Conservation (phyloP, 2,888 invertebrate species). For the Lingula anatina region DNA sequence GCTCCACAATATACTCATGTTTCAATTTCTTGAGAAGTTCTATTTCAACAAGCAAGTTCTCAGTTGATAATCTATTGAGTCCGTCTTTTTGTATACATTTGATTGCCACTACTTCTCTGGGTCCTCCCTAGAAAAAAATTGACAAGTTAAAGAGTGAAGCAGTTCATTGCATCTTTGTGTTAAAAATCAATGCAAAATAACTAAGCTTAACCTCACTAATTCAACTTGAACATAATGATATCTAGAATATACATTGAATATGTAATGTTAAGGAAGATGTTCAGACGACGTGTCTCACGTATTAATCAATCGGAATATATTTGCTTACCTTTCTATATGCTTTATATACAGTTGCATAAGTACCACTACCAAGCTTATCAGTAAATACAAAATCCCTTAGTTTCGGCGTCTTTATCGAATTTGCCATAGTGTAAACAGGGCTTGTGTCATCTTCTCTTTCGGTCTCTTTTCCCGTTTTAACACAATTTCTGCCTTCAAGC, state of each 20-base stretch:
- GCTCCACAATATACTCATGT: conserved; percentile 75
- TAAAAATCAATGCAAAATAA: background rate
- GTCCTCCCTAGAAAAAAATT: conserved; percentile 24
- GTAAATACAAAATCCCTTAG: conserved; percentile 42
- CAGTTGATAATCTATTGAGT: conserved; percentile 68
- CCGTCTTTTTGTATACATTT: conserved; percentile 74
- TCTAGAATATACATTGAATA: background rate
- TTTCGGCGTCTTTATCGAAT: conserved; percentile 15
- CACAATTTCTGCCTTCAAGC: no score
- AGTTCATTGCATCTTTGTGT: background rate
- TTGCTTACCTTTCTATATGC: conserved; percentile 64
- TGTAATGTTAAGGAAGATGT: background rate
- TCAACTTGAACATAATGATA: background rate
- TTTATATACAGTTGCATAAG: conserved; percentile 80
- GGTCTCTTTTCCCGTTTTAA: no score
- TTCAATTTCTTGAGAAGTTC: conserved; percentile 70
- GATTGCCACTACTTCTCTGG: conserved; percentile 66
- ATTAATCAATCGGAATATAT: background rate
- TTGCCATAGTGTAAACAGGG: conserved; percentile 8
- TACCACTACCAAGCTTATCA: conserved; percentile 68
- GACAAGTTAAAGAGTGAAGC: conserved; percentile 1
- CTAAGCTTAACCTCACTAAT: background rate
- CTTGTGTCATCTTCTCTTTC: no score
- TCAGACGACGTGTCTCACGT: background rate
- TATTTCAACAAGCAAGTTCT: conserved; percentile 80